phyloP scores from a whole-genome alignment of 1,140 invertebrate species.

The Aethina tumida region DNA sequence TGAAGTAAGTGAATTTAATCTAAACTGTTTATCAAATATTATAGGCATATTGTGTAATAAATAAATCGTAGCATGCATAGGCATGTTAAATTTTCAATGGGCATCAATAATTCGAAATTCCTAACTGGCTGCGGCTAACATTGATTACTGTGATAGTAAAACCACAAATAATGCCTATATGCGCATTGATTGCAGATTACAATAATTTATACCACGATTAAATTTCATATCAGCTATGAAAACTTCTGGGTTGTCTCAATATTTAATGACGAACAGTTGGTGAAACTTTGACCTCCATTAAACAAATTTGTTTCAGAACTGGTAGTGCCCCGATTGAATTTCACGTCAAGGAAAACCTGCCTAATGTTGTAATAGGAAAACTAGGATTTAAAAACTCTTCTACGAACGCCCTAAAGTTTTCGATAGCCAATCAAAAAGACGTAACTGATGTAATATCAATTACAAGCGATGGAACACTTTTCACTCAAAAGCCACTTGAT shows the following conservation, averaged over 20 bases:
- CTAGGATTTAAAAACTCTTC: slow-evolving; percentile 51
- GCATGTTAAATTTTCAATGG: too few species aligned
- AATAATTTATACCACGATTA: too few species aligned
- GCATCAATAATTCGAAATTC: too few species aligned
- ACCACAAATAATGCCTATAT: too few species aligned
- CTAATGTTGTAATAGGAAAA: slow-evolving; percentile 64
- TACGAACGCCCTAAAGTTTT: slow-evolving; percentile 46
- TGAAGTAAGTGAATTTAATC: slow-evolving; percentile 45
- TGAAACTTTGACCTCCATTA: not conserved
- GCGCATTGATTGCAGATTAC: too few species aligned
- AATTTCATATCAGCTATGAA: too few species aligned
- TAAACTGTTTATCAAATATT: not conserved
- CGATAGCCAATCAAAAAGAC: slow-evolving; percentile 71
- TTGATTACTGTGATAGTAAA: too few species aligned
- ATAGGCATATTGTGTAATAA: too few species aligned
- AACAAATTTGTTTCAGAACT: slow-evolving; percentile 38
- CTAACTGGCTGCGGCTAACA: too few species aligned
- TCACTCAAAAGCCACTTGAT: slow-evolving; percentile 63
- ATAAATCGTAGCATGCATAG: too few species aligned
- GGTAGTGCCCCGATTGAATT: slow-evolving; percentile 58
- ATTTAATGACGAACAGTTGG: not conserved
- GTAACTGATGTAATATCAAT: slow-evolving; percentile 65
- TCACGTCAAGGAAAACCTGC: slow-evolving; percentile 66
- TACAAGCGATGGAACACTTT: slow-evolving; percentile 65
- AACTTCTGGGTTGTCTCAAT: too few species aligned